Conservation (phyloP, 2,113 vertebrate species). For the Python bivittatus region DNA sequence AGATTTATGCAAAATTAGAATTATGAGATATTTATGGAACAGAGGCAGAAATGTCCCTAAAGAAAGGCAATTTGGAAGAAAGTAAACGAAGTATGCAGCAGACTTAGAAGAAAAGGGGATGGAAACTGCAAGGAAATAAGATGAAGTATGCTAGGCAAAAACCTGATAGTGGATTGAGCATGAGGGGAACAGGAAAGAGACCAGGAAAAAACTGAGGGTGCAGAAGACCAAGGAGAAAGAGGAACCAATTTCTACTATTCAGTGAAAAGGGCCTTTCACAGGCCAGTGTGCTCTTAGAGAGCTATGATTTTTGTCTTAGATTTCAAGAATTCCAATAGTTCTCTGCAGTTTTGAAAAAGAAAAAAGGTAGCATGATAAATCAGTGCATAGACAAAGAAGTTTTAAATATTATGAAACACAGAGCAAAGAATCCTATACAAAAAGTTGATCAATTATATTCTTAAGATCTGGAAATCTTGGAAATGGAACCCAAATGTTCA, state of each 20-base stretch:
- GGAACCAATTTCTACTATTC: not conserved
- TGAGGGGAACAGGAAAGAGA: not conserved
- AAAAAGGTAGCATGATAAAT: conserved; percentile 33
- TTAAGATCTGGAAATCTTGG: not conserved
- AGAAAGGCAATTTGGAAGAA: not conserved
- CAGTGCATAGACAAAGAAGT: conserved; percentile 37
- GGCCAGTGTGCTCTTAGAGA: not conserved
- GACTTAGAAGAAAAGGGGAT: not conserved
- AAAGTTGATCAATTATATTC: conserved; percentile 8
- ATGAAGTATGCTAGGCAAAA: not conserved
- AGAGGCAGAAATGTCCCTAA: not conserved
- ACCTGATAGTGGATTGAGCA: not conserved
- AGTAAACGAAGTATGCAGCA: not conserved
- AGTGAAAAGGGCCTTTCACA: not conserved
- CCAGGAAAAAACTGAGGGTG: too few relatives aligned
- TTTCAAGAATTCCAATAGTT: not conserved
- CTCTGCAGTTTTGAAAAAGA: not conserved
- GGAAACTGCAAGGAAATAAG: not conserved
- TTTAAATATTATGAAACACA: conserved; percentile 7
- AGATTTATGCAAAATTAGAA: not conserved
- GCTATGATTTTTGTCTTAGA: not conserved
- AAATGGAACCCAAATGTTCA: not conserved
- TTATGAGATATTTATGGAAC: not conserved
- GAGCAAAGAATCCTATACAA: conserved; percentile 27
- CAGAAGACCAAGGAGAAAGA: not conserved